Evolutionary conservation across 2,888 invertebrate genomes (phyloP), one percentile per base, ranked within the genome.

Genomic region (Cephonodes hylas): DNA sequence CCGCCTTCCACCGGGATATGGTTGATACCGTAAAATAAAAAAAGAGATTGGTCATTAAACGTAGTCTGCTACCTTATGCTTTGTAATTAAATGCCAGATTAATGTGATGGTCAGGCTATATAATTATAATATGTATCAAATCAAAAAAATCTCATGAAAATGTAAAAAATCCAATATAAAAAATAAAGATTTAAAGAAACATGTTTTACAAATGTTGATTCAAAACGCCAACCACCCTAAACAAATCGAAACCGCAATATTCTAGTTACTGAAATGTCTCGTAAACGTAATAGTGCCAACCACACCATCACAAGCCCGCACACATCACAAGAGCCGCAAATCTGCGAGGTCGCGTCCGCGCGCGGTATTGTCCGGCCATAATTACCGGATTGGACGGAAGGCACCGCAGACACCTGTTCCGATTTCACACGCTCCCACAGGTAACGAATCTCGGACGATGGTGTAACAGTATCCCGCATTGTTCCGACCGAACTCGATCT

Each of bases 381-480:
- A 89, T 91, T 90, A 89, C 83, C 76, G 75, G 79, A 74, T 79
- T 83, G 83, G 74, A 79, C 82, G 83, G 83, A 81, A 83, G 82
- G 75, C 75, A 75, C 81, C 79, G 73, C 84, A 77, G 74, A 81
- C 91, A 91, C 91, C 91, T 92, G 91, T 92, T 89, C 83, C 73
- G 80, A 86, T 86, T 91, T 92, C 92, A 91, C 92, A 92, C 92
- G 90, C 78, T 83, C 82, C 66, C 68, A 83, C 91, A 90, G 90
- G 89, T 89, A 88, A 80, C 75, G 73, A 74, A 81, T 80, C 76
- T 80, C 78, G 83, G n/a, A n/a, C n/a, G n/a, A n/a, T n/a, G n/a
- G 83, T 84, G 75, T 86, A 89, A 88, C 84, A 75, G 85, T 85
- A 85, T 80, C 81, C 79, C 81, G 81, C 86, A 88, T 88, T 86